Evolutionary conservation across 2,113 vertebrate genomes (phyloP), one percentile per base, ranked within the genome.

Genomic region (Noctilio leporinus): DNA sequence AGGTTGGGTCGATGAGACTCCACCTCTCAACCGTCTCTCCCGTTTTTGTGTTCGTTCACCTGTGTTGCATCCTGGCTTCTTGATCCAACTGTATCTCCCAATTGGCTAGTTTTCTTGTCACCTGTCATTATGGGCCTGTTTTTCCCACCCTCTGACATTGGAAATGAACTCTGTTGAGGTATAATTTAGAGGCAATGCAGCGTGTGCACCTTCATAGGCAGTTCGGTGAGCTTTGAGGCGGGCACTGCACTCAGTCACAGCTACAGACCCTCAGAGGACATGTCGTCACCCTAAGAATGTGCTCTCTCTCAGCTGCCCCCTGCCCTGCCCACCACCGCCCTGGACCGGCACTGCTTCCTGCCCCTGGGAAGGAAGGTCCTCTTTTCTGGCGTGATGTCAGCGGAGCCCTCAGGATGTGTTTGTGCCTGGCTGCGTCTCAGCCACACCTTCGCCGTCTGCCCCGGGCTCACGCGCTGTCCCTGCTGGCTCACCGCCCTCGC

Each of bases 171-270:
- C 45, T 16, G n/a, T n/a, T n/a, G 62, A 26, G 62, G 26, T 38
- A 2, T 15, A 19, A 12, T 62, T 49, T 87, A 16, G 19, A 33
- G 10, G 14, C 35, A 22, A 0, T n/a, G n/a, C n/a, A n/a, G n/a
- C n/a, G n/a, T n/a, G n/a, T 0, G 7, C 35, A 3, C 30, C 12
- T 2, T n/a, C n/a, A n/a, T n/a, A 19, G 59, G 8, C 40, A 45
- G 91, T 7, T 49, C 40, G 16, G 43, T 20, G 75, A 62, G 15
- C 17, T 7, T 19, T 12, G 51, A 55, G 49, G 12, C 5, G 17
- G 33, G 2, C n/a, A 10, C 26, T 38, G n/a, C 24, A 0, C 5
- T n/a, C 12, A 14, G n/a, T 19, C 64, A 20, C 26, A 20, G 0
- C 22, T 45, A 12, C 40, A 30, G 12, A 9, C 28, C 20, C 40